Base-by-base conservation (phyloP, 1,140 invertebrate species). In the Ips typographus region DNA sequence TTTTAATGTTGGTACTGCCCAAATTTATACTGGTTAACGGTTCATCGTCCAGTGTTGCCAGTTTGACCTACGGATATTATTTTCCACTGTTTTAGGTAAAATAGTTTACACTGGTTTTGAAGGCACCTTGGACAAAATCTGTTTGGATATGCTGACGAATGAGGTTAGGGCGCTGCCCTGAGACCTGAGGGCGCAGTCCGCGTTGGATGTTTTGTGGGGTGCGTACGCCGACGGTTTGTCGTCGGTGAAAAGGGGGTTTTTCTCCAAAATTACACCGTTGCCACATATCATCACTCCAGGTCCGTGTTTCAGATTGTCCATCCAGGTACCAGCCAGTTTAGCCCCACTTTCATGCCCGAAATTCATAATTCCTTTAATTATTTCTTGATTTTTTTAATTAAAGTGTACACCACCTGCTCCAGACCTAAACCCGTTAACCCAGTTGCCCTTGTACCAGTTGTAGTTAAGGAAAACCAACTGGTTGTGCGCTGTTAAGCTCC, bases 291-390 rank as follows among this genome's bases (percentile, higher is more conserved):
- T 76, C 43, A 80, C 79, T 37, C 85, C 85, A 22, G 76, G 69
- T 1, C 86, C 86, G 65, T 86, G 77, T 74, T 87, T 87, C 61
- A 83, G 81, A 73, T 86, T 83, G 53, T 83, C 75, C 68, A 80
- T 78, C 77, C 85, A 88, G 43, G 82, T 76, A 8, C 86, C 85
- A 58, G 79, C 82, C 70, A 86, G 83, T 74, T 79, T 82, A 0
- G 83, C 81, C 2, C 85, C 83, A 56, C 82, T 80, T 41, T 82
- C 80, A 4, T 82, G 80, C 2, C 84, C 85, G 52, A 86, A 80
- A 64, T 82, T 77, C 53, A 86, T 76, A 51, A 77, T 65, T 36
- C 78, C 22, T 22, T 78, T 80, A 39, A 8, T 3, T 40, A 60
- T 8, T 60, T 59, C 47, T 22, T 41, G 37, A 39, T 59, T 41